Evolutionary conservation across 2,113 vertebrate species (phyloP), one percentile per base, ranked within the genome.

Genomic region (Psophia crepitans): DNA sequence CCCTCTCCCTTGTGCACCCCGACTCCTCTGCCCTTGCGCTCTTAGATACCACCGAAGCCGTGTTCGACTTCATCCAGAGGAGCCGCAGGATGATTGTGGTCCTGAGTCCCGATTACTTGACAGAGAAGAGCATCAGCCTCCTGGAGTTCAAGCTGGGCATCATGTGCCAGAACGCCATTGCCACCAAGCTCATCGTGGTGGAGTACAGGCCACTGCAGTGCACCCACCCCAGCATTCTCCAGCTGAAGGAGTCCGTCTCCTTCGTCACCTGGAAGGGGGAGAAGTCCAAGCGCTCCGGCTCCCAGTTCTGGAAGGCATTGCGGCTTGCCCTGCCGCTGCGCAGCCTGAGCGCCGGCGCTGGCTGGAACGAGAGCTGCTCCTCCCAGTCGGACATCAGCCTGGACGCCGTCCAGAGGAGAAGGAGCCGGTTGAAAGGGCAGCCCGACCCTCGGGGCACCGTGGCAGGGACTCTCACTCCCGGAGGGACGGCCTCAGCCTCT

Each of bases 351-450:
- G 89, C 98, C 5, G 97, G 98, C 28, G 58, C 97, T 0, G 97
- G 98, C 92, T 97, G 99, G 98, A 99, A 99, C 0, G 99, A 99
- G 93, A 99, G 99, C 98, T 98, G 98, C 7, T 99, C 99, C 7
- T 99, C 99, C 1, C 99, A 99, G 94, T 99, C 99, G 0, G 99
- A 99, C 96, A 97, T 99, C 86, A 99, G 99, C 12, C 93, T 98
- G 24, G 96, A 98, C 94, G 97, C 61, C 0, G 85, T 94, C 87
- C 98, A 97, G 94, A 98, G 90, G 92, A 96, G 80, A 95, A 97
- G 85, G 91, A 93, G 94, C 58, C 94, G 95, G 6, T 93, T 97
- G 96, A 98, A 98, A 98, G 97, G 95, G 17, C 96, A 92, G 43
- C 76, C 92, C 0, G 94, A 97, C 15, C 76, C 78, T 0, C 96